Conservation (phyloP, 2,797 vertebrate species). For the Cephalopachus bancanus region DNA sequence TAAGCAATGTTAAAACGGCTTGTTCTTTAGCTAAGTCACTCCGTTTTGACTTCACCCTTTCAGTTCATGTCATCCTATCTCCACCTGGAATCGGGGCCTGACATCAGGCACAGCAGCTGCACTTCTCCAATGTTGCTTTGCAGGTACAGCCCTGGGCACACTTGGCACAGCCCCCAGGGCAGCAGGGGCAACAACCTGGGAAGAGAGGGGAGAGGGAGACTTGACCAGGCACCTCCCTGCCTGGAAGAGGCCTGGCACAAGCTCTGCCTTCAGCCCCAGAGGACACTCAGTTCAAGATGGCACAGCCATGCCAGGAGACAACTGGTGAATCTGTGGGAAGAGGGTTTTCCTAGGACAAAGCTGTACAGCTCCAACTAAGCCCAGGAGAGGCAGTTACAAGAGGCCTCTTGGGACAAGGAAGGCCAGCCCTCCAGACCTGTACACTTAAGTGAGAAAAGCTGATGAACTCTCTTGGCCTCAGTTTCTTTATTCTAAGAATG, state of each 20-base stretch:
- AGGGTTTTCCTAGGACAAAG: background rate
- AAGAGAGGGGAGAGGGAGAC: background rate
- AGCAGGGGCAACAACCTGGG: slow-evolving; percentile 91
- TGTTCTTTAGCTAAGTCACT: no score
- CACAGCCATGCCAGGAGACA: background rate
- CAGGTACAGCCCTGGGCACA: slow-evolving; percentile 95
- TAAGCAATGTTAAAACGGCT: no score
- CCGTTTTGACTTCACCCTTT: no score
- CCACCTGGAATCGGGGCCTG: background rate
- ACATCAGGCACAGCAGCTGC: slow-evolving; percentile 89
- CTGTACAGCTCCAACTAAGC: background rate
- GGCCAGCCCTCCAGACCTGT: background rate
- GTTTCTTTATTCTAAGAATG: background rate
- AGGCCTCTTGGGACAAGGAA: background rate
- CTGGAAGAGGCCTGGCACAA: background rate
- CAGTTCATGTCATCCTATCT: slow-evolving; percentile 50
- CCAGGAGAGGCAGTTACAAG: background rate
- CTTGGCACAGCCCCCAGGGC: slow-evolving; percentile 92
- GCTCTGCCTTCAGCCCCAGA: background rate
- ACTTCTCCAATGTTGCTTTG: slow-evolving; percentile 90
- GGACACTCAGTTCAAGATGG: background rate
- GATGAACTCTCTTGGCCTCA: background rate
- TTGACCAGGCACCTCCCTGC: no score
- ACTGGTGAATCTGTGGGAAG: background rate
- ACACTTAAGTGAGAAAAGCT: background rate